These are phyloP conservation scores for Neoitamus cyanurus DNA, from an alignment of 2,888 invertebrate genomes.

Conservation along the genomic window DNA sequence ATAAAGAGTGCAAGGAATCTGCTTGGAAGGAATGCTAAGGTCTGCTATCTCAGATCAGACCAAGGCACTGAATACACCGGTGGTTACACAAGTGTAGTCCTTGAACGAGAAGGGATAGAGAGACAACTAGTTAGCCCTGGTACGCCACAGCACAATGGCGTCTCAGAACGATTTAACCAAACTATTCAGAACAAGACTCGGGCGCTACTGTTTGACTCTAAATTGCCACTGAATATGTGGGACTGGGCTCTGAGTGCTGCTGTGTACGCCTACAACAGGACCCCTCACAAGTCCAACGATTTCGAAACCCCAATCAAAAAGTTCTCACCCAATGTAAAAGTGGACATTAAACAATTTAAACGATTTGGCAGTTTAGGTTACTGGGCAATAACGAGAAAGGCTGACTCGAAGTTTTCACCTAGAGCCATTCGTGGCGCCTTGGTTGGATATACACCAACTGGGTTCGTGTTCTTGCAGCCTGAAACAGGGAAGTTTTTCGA, in stretches of 20 bases:
- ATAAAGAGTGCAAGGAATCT: background rate
- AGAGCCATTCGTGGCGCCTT: background rate
- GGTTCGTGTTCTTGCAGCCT: background rate
- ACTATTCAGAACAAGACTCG: background rate
- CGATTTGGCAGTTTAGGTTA: background rate
- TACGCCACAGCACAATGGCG: background rate
- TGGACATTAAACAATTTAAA: background rate
- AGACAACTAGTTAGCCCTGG: background rate
- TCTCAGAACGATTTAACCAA: background rate
- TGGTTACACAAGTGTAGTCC: background rate
- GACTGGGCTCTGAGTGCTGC: background rate
- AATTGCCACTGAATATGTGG: background rate
- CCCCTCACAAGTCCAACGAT: background rate
- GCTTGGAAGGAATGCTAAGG: background rate
- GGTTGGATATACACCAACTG: background rate
- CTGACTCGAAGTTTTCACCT: no score
- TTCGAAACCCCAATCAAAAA: background rate
- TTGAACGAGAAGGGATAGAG: background rate
- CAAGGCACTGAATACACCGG: background rate
- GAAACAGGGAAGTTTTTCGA: background rate
- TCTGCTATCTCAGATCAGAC: slow-evolving; percentile 16
- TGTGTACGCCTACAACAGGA: background rate
- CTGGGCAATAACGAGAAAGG: no score
- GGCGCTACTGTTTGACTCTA: background rate
- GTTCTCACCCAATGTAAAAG: background rate